Evolutionary conservation across 2,113 vertebrate genomes (phyloP), one percentile per base, ranked within the genome.

Genomic region (Regulus satrapa): DNA sequence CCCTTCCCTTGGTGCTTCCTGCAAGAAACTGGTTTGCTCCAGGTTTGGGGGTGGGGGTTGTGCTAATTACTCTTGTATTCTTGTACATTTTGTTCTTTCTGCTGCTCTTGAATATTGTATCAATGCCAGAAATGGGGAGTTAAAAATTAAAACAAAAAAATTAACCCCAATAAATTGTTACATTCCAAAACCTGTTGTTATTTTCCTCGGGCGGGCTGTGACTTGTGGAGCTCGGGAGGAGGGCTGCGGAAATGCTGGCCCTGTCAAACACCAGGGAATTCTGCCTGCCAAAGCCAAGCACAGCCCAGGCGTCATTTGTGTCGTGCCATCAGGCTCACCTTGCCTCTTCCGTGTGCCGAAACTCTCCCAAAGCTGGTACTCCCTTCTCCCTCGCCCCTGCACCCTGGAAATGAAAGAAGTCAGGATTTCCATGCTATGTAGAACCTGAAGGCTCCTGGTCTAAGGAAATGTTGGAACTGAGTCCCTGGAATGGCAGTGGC

Each of bases 61-160:
- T 98, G 97, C 97, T 96, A 95, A 94, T 98, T 96, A 95, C 96
- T 97, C 97, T 97, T 51, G 97, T 98, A 98, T 97, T 97, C 96
- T 98, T 97, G 97, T 98, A 96, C 77, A 97, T 98, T 98, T 98
- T 91, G 97, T 98, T 98, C 96, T 97, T 97, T 97, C 98, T 98
- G 98, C 98, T 98, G 98, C 98, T 98, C 97, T 98, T 98, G 97
- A 97, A 81, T 98, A 98, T 98, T 97, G 98, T 98, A 98, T 98
- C 97, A 58, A 98, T 97, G 98, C 98, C 98, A 98, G 98, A 98
- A 98, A 98, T 96, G 96, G 97, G 98, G 98, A 92, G 88, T 80
- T 95, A 94, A 96, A 97, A 96, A 93, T 48, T 31, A 11, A 88
- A 89, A 96, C 75, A 92, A 90, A 86, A 86, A 91, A 93, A 66